Conservation (phyloP, 2,113 vertebrate genomes). For the Triplophysa siluroides region DNA sequence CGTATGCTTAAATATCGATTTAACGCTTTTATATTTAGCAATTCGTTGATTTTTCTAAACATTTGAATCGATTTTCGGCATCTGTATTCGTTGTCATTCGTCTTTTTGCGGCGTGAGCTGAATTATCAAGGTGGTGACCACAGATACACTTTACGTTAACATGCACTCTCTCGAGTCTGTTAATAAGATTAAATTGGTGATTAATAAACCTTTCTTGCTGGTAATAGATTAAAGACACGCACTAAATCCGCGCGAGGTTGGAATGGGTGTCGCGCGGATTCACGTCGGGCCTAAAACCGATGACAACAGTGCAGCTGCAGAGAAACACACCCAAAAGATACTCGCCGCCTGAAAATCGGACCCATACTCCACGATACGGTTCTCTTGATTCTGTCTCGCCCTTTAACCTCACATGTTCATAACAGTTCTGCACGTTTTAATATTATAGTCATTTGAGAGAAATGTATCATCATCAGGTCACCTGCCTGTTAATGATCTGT, state of each 20-base stretch:
- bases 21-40: background rate
- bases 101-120: background rate
- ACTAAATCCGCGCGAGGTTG: background rate
- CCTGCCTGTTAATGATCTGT: background rate
- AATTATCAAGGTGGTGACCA: background rate
- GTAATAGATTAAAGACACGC: background rate
- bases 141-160: background rate
- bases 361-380: background rate
- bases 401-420: constrained; percentile 1
- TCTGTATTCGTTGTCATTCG: background rate
- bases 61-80: background rate
- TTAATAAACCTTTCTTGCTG: background rate
- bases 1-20: background rate
- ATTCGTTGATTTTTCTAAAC: background rate
- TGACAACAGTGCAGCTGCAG: constrained; percentile 44
- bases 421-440: background rate
- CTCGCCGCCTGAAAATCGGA: background rate
- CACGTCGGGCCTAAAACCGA: constrained; percentile 41
- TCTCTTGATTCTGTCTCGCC: background rate
- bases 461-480: background rate
- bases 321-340: constrained; percentile 57
- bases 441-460: background rate
- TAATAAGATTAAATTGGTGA: background rate
- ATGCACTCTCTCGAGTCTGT: background rate
- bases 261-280: constrained; percentile 2